phyloP scores from a whole-genome alignment of 2,797 vertebrate genomes.

The Chelon labrosus region DNA sequence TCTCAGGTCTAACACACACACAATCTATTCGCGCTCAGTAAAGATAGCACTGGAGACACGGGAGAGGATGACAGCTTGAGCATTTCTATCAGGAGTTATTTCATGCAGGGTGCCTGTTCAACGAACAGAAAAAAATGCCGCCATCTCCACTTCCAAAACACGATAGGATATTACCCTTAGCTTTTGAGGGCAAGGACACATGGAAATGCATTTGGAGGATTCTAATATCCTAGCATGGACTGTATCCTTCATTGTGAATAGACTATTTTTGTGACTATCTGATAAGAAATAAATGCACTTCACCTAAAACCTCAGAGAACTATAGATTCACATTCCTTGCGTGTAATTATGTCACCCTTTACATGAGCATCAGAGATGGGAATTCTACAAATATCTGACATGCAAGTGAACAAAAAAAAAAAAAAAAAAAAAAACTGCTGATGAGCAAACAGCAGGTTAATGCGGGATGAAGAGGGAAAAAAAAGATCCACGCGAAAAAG shows the following conservation, averaged over 20 bases:
- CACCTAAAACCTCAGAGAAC: conserved; percentile 15
- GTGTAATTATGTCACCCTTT: conserved; percentile 32
- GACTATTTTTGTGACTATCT: conserved; percentile 48
- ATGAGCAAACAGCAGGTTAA: conserved; percentile 75
- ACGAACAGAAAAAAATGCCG: conserved; percentile 69
- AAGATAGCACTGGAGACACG: conserved; percentile 30
- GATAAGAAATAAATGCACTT: conserved; percentile 20
- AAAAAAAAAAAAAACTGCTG: conserved; percentile 54
- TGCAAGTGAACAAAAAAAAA: conserved; percentile 24
- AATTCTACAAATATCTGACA: conserved; percentile 31
- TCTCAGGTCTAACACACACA: not conserved
- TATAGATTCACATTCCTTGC: not conserved
- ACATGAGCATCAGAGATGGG: not conserved
- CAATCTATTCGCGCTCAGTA: conserved; percentile 15
- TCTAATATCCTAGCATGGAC: conserved; percentile 46
- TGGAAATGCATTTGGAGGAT: conserved; percentile 66
- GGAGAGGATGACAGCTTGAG: conserved; percentile 47
- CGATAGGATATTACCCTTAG: conserved; percentile 69
- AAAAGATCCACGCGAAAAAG: conserved; percentile 59
- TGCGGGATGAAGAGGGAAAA: conserved; percentile 65
- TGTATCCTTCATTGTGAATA: conserved; percentile 33
- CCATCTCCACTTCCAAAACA: conserved; percentile 67
- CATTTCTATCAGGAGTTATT: conserved; percentile 71
- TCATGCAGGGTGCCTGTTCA: conserved; percentile 79
- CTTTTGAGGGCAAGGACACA: conserved; percentile 75